Conservation (phyloP, 2,113 vertebrate genomes). For the Candoia aspera region DNA sequence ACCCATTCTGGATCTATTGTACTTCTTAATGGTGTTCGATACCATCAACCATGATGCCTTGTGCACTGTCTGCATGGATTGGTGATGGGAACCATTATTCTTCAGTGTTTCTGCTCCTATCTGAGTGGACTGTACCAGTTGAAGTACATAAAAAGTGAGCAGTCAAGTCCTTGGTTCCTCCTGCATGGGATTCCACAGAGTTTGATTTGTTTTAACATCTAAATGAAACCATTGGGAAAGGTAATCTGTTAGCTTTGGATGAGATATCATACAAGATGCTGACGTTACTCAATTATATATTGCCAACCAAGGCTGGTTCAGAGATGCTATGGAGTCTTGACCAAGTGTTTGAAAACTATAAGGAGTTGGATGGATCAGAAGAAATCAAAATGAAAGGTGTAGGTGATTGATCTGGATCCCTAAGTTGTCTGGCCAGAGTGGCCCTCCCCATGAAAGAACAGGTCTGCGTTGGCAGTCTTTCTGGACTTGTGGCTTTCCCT, state of each 20-base stretch:
- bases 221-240: background rate
- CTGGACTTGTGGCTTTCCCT: background rate
- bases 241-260: background rate
- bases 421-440: background rate
- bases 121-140: background rate
- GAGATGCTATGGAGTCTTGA: background rate
- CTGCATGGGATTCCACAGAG: background rate
- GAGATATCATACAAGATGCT: background rate
- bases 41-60: background rate
- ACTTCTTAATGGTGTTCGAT: background rate
- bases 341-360: background rate
- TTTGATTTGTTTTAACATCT: background rate
- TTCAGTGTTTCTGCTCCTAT: background rate
- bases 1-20: background rate
- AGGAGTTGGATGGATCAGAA: background rate
- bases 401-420: background rate
- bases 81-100: background rate
- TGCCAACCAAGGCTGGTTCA: background rate
- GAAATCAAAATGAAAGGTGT: background rate
- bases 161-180: background rate
- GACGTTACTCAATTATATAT: background rate
- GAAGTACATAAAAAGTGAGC: background rate
- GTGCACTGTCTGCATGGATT: background rate
- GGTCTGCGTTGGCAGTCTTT: background rate
- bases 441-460: background rate